Base-by-base conservation (phyloP, 2,113 vertebrate genomes). In the Calonectris borealis region DNA sequence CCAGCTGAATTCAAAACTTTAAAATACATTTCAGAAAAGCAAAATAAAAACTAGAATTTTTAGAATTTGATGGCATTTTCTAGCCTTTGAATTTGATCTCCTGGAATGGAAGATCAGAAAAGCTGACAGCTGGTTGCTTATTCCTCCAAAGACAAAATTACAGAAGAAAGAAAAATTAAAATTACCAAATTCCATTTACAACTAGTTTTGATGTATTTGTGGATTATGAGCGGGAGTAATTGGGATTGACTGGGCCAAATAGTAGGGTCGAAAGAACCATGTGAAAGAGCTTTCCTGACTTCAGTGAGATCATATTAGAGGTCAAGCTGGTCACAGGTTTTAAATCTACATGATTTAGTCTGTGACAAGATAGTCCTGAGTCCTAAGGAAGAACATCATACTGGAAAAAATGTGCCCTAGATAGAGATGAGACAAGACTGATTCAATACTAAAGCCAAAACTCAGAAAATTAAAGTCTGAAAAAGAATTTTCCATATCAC, bases 391-490 rank as follows among this genome's bases (percentile, higher is more conserved):
- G 42, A 83, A 49, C 36, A 54, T 27, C 48, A 44, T 36, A 42
- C 11, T 83, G 80, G 66, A 86, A 95, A 96, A 86, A 87, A 86
- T 49, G 21, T 62, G 38, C 46, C 71, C 51, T 71, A 38, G 26
- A 79, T 20, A 92, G 27, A 49, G 46, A 94, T 82, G 51, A 93
- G 22, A 66, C 42, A 95, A 94, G 40, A 90, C 19, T 80, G 48
- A 81, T 90, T 80, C 51, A 83, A 77, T 61, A 69, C 17, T 72
- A 90, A 95, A 95, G 78, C 36, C 76, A 94, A 94, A 87, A 55
- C 15, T 91, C 34, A 21, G 68, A 58, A 89, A 90, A 87, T 34
- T 55, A 22, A 40, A 80, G 81, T 68, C 46, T 82, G 69, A 95
- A 83, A 66, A 90, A 91, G 10, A 94, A 49, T 83, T 92, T 83